Conservation (phyloP, 92 coral and sea anemone genomes). For the Porites rus region DNA sequence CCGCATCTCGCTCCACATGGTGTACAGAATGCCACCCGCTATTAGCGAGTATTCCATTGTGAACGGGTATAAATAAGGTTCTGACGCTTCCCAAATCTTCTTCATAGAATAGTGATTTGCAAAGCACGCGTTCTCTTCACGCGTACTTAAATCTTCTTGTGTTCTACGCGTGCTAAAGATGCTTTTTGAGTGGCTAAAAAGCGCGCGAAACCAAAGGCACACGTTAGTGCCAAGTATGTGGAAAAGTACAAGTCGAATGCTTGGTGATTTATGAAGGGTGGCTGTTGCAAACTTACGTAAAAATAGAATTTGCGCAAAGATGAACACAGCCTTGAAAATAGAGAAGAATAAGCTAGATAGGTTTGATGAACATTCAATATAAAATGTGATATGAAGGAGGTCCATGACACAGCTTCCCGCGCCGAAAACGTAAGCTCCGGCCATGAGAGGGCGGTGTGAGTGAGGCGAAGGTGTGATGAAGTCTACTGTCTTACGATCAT, state of each 20-base stretch:
- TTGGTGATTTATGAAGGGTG: slow-evolving; percentile 93
- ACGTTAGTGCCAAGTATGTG: slow-evolving; percentile 97
- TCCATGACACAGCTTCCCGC: slow-evolving; percentile 96
- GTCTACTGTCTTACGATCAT: slow-evolving; percentile 94
- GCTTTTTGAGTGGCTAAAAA: slow-evolving; percentile 88
- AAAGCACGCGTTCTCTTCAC: slow-evolving; percentile 74
- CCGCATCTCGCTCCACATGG: slow-evolving; percentile 97
- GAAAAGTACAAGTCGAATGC: slow-evolving; percentile 92
- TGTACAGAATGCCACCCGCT: slow-evolving; percentile 94
- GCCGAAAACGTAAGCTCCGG: slow-evolving; percentile 96
- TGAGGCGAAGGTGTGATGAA: slow-evolving; percentile 87
- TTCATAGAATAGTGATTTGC: slow-evolving; percentile 90
- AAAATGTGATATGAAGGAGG: slow-evolving; percentile 88
- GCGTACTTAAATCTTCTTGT: slow-evolving; percentile 59
- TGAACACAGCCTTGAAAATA: slow-evolving; percentile 92
- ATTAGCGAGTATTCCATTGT: slow-evolving; percentile 94
- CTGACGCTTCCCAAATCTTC: slow-evolving; percentile 90
- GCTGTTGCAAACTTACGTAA: slow-evolving; percentile 95
- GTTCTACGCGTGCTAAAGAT: slow-evolving; percentile 65
- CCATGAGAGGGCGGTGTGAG: slow-evolving; percentile 95
- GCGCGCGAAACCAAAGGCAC: slow-evolving; percentile 93
- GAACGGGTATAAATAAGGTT: slow-evolving; percentile 95
- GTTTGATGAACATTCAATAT: slow-evolving; percentile 92
- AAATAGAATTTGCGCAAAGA: slow-evolving; percentile 90
- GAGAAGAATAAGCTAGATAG: slow-evolving; percentile 93